Evolutionary conservation across 2,888 invertebrate species (phyloP).

Genomic region (Scaptomyza parva): DNA sequence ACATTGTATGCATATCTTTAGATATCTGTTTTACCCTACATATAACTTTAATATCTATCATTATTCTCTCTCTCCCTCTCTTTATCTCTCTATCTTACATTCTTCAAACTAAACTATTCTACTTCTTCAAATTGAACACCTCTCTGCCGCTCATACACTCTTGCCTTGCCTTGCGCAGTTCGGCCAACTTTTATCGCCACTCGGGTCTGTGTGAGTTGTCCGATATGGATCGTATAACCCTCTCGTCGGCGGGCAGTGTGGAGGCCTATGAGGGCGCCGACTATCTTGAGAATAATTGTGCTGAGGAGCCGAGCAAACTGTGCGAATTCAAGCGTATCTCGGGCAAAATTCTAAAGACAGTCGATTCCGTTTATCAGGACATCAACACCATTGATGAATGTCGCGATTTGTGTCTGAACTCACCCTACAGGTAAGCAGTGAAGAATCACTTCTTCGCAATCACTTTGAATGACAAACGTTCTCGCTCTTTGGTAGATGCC

Average conservation of each 20-base stretch:
- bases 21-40: neutral
- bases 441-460: neutral
- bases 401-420: constrained; percentile 94
- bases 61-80: constrained; percentile 31
- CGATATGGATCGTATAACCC: constrained; percentile 96
- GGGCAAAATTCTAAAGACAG: constrained; percentile 95
- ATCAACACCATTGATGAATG: constrained; percentile 95
- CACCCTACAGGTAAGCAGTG: constrained; percentile 88
- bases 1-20: constrained; percentile 11
- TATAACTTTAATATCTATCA: constrained; percentile 16
- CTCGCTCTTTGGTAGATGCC: constrained; percentile 87
- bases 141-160: constrained; percentile 66
- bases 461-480: constrained; percentile 20
- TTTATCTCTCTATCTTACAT: constrained; percentile 4
- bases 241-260: constrained; percentile 92
- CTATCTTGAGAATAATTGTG: constrained; percentile 96
- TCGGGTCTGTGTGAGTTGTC: constrained; percentile 95
- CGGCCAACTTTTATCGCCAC: constrained; percentile 95
- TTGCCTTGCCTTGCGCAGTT: constrained; percentile 86
- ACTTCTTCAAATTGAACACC: constrained; percentile 36
- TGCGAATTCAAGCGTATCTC: constrained; percentile 96
- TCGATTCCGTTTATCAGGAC: constrained; percentile 96
- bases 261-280: constrained; percentile 90
- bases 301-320: constrained; percentile 96
- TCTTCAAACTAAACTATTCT: constrained; percentile 56